These are phyloP conservation scores for Peribatodes rhomboidaria DNA, from an alignment of 2,888 invertebrate genomes.

Conservation along the genomic window DNA sequence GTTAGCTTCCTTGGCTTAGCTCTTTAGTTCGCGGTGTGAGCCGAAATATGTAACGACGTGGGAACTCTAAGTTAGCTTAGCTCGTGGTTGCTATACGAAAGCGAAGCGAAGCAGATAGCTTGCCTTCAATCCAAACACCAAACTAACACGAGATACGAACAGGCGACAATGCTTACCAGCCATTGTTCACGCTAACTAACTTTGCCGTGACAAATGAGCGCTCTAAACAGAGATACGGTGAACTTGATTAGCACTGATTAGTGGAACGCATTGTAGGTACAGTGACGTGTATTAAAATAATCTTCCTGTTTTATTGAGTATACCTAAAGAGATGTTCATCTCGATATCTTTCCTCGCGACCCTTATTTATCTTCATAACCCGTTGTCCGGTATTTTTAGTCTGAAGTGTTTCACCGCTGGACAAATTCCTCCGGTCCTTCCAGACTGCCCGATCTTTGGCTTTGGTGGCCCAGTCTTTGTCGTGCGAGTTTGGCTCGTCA, in stretches of 20 bases:
- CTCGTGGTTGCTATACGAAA: neutral
- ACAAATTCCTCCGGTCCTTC: too few relatives aligned
- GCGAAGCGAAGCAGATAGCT: neutral
- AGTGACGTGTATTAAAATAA: neutral
- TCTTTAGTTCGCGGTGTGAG: neutral
- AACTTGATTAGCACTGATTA: constrained; percentile 14
- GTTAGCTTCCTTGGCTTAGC: too few relatives aligned
- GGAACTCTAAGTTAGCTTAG: neutral
- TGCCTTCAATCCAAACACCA: neutral
- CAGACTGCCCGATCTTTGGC: too few relatives aligned
- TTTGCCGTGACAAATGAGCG: constrained; percentile 19
- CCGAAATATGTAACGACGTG: neutral
- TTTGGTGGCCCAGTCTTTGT: too few relatives aligned
- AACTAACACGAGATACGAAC: constrained; percentile 7
- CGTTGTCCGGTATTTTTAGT: too few relatives aligned
- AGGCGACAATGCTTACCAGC: constrained; percentile 3
- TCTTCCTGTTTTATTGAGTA: neutral
- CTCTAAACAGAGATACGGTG: neutral
- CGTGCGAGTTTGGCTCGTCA: too few relatives aligned
- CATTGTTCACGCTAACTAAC: constrained; percentile 45
- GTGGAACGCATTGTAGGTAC: neutral
- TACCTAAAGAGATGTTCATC: neutral
- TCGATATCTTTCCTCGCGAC: neutral
- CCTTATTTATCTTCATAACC: neutral
- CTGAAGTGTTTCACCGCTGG: too few relatives aligned